These are phyloP conservation scores for Sphaeridia pumilis DNA, from an alignment of 2,888 invertebrate genomes.

Conservation along the genomic window DNA sequence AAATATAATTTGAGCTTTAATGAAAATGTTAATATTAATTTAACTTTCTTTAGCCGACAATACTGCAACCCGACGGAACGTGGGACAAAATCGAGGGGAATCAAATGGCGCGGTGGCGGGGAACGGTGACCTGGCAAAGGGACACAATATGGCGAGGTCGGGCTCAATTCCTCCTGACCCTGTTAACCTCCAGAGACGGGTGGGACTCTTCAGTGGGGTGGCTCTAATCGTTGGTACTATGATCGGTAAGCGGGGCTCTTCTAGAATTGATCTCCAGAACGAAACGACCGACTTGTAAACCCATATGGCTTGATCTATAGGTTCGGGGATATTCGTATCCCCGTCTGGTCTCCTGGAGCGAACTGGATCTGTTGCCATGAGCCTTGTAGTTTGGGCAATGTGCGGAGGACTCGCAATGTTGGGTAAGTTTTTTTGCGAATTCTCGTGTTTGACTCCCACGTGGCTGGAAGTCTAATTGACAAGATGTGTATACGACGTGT, in stretches of 20 bases:
- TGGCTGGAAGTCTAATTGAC: no score
- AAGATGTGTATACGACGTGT: neutral
- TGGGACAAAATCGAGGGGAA: no score
- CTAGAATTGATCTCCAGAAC: neutral
- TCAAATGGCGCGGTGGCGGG: no score
- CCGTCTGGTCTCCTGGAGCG: constrained; percentile 85
- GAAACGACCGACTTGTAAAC: no score
- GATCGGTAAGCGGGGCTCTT: constrained; percentile 39
- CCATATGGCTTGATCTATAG: no score
- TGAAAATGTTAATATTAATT: neutral
- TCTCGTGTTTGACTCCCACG: no score
- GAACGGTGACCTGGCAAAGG: constrained; percentile 38
- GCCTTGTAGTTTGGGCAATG: constrained; percentile 87
- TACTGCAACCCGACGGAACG: constrained; percentile 30
- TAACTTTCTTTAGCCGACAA: constrained; percentile 25
- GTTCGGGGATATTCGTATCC: constrained; percentile 97
- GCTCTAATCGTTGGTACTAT: constrained; percentile 44
- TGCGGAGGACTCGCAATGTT: constrained; percentile 83
- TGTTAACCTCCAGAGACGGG: constrained; percentile 97
- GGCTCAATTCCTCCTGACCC: constrained; percentile 88
- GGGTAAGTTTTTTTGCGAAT: constrained; percentile 53
- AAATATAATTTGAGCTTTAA: no score
- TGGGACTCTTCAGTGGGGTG: constrained; percentile 40
- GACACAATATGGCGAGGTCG: constrained; percentile 70
- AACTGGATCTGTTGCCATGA: constrained; percentile 87